These are phyloP conservation scores for Atta cephalotes DNA, from an alignment of 1,140 invertebrate species.

Conservation along the genomic window DNA sequence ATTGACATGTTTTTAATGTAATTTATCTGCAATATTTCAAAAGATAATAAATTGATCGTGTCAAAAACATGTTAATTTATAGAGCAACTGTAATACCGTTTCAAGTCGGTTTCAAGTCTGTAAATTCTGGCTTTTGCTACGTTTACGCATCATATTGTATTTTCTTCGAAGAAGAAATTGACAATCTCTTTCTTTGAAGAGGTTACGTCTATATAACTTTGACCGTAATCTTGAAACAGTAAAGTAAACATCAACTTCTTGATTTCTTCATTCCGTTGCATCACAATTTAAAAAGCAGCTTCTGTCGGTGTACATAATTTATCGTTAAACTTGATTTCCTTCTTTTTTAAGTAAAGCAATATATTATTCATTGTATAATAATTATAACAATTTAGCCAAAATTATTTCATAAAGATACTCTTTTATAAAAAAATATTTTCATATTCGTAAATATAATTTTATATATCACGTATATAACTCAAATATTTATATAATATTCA, in stretches of 20 bases:
- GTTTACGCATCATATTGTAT: constrained; percentile 41
- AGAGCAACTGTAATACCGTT: neutral
- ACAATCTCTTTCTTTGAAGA: constrained; percentile 64
- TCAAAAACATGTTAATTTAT: constrained; percentile 33
- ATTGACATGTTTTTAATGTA: neutral
- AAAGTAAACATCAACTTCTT: constrained; percentile 59
- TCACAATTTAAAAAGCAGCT: constrained; percentile 53
- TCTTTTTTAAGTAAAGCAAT: constrained; percentile 27
- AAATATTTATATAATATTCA: neutral
- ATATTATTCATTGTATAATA: constrained; percentile 12
- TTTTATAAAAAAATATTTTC: neutral
- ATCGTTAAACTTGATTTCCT: constrained; percentile 41
- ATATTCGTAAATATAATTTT: neutral
- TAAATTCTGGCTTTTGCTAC: constrained; percentile 7
- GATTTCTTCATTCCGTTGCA: constrained; percentile 55
- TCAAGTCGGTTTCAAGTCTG: neutral
- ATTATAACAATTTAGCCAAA: constrained; percentile 6
- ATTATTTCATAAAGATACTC: constrained; percentile 1
- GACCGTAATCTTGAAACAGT: constrained; percentile 52
- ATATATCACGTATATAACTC: neutral
- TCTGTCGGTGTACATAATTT: constrained; percentile 49
- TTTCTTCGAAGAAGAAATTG: constrained; percentile 53
- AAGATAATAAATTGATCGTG: neutral
- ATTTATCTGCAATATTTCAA: neutral
- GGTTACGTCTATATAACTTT: constrained; percentile 61